Evolutionary conservation across 2,797 vertebrate species (phyloP).

Genomic region (Anniella stebbinsi): DNA sequence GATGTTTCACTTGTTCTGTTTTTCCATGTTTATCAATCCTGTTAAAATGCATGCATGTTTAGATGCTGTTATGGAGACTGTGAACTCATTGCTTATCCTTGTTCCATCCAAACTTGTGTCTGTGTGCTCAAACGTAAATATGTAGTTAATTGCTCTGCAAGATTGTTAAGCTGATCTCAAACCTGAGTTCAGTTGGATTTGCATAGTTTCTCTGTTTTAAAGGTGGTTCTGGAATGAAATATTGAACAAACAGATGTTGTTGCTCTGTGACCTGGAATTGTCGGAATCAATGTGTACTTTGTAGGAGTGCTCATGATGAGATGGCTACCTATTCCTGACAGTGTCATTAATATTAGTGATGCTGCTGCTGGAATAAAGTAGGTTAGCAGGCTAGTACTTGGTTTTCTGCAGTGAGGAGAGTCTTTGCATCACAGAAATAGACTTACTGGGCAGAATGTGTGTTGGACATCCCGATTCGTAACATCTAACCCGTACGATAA

Average conservation of each 20-base stretch:
- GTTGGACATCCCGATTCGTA: background rate
- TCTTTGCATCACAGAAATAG: background rate
- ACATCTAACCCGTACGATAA: background rate
- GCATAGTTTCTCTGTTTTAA: conserved; percentile 7
- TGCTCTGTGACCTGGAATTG: conserved; percentile 8
- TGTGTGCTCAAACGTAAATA: background rate
- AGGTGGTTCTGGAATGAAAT: background rate
- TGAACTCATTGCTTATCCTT: background rate
- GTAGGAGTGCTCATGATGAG: background rate
- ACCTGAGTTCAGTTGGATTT: background rate
- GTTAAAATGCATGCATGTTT: conserved; percentile 12
- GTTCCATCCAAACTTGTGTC: background rate
- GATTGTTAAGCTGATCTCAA: background rate
- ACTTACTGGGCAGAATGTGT: background rate
- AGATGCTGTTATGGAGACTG: background rate
- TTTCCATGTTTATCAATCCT: background rate
- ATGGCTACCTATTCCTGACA: rapidly evolving
- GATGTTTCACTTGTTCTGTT: background rate
- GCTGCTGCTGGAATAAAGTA: conserved; percentile 26
- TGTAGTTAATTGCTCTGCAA: background rate
- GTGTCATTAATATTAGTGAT: background rate
- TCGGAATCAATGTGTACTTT: rapidly evolving
- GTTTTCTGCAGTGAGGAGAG: background rate
- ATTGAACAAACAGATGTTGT: background rate
- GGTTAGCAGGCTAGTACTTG: conserved; percentile 20